Evolutionary conservation across 2,113 vertebrate genomes (phyloP).

Genomic region (Poecile atricapillus): DNA sequence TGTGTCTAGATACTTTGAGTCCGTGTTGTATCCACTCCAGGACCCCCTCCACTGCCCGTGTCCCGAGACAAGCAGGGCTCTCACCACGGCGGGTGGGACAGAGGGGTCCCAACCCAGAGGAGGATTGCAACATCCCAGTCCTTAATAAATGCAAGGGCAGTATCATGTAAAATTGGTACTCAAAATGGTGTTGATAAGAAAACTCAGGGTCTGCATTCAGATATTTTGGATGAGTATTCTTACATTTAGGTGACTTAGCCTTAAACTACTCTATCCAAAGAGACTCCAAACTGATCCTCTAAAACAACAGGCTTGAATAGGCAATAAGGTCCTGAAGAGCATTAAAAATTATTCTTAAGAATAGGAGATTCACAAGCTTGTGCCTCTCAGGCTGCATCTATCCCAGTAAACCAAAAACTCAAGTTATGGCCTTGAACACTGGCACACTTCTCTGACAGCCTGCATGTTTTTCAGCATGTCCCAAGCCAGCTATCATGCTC

Average conservation of each 20-base stretch:
- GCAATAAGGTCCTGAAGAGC: background rate
- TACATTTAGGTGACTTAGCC: background rate
- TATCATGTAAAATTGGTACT: background rate
- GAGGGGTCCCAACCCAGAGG: no score
- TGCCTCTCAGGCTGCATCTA: background rate
- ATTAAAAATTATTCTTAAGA: background rate
- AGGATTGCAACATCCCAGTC: no score
- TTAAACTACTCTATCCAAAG: background rate
- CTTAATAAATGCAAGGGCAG: fast-evolving
- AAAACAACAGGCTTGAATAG: background rate
- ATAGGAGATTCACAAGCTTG: background rate
- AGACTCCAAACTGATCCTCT: background rate
- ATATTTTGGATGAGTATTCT: background rate
- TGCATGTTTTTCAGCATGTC: fast-evolving
- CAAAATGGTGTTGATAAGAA: background rate
- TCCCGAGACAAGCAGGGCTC: no score
- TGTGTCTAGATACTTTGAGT: no score
- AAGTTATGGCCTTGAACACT: background rate
- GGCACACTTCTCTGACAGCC: background rate
- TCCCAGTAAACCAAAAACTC: background rate
- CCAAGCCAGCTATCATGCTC: fast-evolving
- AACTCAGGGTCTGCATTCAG: background rate
- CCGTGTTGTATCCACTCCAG: no score
- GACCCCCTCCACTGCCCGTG: no score
- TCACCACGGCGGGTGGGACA: no score